Evolutionary conservation across 1,140 invertebrate genomes (phyloP).

Genomic region (Arion vulgaris): DNA sequence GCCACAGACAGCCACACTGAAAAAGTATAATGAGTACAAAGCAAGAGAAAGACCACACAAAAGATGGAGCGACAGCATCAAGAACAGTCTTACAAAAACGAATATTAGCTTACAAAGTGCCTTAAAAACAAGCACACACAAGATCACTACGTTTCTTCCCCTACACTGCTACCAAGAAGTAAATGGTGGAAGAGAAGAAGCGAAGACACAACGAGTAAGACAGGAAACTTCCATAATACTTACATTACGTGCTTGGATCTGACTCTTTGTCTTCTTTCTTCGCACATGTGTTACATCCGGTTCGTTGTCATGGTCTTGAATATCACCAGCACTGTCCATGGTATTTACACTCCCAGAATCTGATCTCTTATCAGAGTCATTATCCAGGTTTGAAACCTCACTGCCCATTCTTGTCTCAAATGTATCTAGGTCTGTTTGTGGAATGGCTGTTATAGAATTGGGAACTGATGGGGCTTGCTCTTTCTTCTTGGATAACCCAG

Average conservation of each 20-base stretch:
- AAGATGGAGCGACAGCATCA: too few species aligned
- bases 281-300: slow-evolving; percentile 12
- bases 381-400: slow-evolving; percentile 56
- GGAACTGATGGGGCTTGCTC: not conserved
- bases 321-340: slow-evolving; percentile 53
- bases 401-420: slow-evolving; percentile 59
- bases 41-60: too few species aligned
- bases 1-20: too few species aligned
- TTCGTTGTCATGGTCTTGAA: slow-evolving; percentile 41
- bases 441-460: slow-evolving; percentile 33
- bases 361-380: slow-evolving; percentile 61
- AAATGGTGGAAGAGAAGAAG: too few species aligned
- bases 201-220: too few species aligned
- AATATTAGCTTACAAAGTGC: too few species aligned
- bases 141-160: too few species aligned
- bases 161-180: too few species aligned
- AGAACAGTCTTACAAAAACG: too few species aligned
- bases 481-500: not conserved
- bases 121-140: too few species aligned
- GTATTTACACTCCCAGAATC: slow-evolving; percentile 64
- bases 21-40: too few species aligned
- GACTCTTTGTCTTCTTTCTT: slow-evolving; percentile 42
- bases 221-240: slow-evolving; percentile 43
- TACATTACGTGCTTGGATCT: slow-evolving; percentile 59
- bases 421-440: slow-evolving; percentile 66